Base-by-base conservation (phyloP, 2,888 invertebrate species). In the Drosophila siamana region DNA sequence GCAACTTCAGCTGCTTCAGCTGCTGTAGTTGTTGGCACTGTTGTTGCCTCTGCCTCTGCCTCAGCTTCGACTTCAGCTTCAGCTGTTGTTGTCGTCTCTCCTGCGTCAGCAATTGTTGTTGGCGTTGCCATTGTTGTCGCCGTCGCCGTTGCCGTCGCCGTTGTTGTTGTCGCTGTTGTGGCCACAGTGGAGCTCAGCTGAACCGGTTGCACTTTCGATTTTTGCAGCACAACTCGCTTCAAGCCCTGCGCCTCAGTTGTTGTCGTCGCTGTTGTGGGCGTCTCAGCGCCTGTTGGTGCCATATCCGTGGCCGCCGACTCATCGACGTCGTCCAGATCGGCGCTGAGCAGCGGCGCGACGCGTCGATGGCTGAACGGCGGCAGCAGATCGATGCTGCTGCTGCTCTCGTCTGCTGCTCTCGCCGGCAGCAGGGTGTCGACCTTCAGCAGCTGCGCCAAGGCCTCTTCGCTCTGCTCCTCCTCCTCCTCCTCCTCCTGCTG, bases 181-280 rank as follows among this genome's bases (percentile, higher is more conserved):
- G 47, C 38, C n/a, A 40, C 46, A 15, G 28, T 57, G 38, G 62
- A 55, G 44, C 51, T 62, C 24, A 77, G 56, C 78, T 78, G 78
- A 87, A 89, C 91, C 88, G 88, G 89, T 90, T 90, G 84, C 80
- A 90, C 90, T 90, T 91, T 90, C 91, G 86, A 89, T 91, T 90
- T 90, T 87, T 88, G 75, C 79, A 79, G 63, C 56, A 78, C 80
- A 57, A 77, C 46, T 54, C 78, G 73, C 69, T 86, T 74, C 51
- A 66, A 44, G 59, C 38, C 16, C 22, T 57, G n/a, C n/a, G n/a
- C 48, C 36, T 33, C 47, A 41, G 50, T 33, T 43, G 50, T 43
- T 15, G 19, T 44, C n/a, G n/a, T 26, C 44, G 65, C 26, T 41
- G 47, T 28, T 51, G 64, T 54, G 64, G 65, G 54, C 67, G 66